These are phyloP conservation scores for Sisyra nigra DNA, from an alignment of 2,888 invertebrate genomes.

Conservation along the genomic window DNA sequence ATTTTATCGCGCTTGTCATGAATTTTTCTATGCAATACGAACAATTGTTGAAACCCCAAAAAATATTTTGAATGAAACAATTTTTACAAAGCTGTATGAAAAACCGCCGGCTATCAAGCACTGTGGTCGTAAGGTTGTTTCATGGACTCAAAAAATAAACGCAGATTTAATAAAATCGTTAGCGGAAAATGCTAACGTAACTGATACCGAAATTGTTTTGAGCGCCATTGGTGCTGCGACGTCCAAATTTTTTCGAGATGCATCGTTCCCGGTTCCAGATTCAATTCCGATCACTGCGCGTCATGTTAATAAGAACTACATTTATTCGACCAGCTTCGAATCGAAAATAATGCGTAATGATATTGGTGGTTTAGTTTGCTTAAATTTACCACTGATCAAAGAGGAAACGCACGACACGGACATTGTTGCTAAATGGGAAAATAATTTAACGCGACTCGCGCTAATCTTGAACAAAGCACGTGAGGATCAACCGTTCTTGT, in stretches of 20 bases:
- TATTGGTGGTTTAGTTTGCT: slow-evolving; percentile 43
- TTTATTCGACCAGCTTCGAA: slow-evolving; percentile 34
- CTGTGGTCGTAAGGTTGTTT: slow-evolving; percentile 54
- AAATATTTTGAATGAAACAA: slow-evolving; percentile 38
- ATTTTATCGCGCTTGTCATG: slow-evolving; percentile 25
- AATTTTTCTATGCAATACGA: slow-evolving; percentile 25
- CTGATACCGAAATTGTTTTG: slow-evolving; percentile 45
- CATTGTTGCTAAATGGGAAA: not conserved
- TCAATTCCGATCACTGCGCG: slow-evolving; percentile 45
- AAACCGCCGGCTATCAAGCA: slow-evolving; percentile 43
- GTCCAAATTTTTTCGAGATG: slow-evolving; percentile 42
- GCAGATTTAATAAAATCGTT: slow-evolving; percentile 38
- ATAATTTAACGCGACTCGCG: slow-evolving; percentile 24
- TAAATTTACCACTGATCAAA: slow-evolving; percentile 40
- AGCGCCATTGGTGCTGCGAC: slow-evolving; percentile 45
- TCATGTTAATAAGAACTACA: slow-evolving; percentile 31
- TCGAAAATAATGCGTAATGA: slow-evolving; percentile 25
- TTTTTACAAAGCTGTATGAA: slow-evolving; percentile 35
- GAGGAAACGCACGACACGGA: slow-evolving; percentile 16
- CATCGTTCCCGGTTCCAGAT: slow-evolving; percentile 35
- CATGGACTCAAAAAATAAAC: slow-evolving; percentile 52
- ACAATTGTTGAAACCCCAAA: slow-evolving; percentile 32
- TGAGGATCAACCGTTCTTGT: slow-evolving; percentile 33
- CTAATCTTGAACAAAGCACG: slow-evolving; percentile 27
- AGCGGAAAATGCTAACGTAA: slow-evolving; percentile 39